phyloP scores from a whole-genome alignment of 2,888 invertebrate species.

The Timema podura region DNA sequence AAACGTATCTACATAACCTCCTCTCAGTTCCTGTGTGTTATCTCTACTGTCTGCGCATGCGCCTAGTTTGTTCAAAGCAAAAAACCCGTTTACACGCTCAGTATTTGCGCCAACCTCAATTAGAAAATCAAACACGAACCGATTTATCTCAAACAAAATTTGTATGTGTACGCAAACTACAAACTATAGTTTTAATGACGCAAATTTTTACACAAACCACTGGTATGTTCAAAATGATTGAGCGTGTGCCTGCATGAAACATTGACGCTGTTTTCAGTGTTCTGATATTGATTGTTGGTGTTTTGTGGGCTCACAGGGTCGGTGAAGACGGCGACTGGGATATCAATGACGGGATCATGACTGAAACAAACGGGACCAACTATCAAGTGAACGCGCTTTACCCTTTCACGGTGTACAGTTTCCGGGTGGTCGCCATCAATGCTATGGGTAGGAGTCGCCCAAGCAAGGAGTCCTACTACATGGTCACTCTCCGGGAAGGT shows the following conservation, averaged over 20 bases:
- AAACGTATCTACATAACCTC: too few relatives aligned
- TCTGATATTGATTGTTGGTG: background rate
- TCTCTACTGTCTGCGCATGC: too few relatives aligned
- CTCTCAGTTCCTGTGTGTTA: too few relatives aligned
- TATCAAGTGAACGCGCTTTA: constrained; percentile 62
- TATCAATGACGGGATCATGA: constrained; percentile 56
- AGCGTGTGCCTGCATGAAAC: background rate
- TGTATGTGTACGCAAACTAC: too few relatives aligned
- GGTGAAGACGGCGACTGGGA: constrained; percentile 68
- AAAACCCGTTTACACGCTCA: too few relatives aligned
- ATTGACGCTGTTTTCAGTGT: background rate
- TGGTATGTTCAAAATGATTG: background rate
- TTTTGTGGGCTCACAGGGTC: constrained; percentile 48
- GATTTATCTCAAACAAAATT: too few relatives aligned
- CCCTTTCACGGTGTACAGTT: constrained; percentile 73
- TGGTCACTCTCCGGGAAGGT: constrained; percentile 71
- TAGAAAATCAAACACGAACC: too few relatives aligned
- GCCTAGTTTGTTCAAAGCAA: too few relatives aligned
- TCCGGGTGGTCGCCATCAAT: constrained; percentile 68
- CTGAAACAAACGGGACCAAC: constrained; percentile 59
- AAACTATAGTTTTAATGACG: too few relatives aligned
- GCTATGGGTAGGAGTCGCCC: constrained; percentile 64
- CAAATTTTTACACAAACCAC: too few relatives aligned
- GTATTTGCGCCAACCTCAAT: too few relatives aligned
- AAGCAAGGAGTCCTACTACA: constrained; percentile 66